A percentile compares a stretch with the other conserved stretches of the same genome.
phyloP scores from a whole-genome alignment of 2,888 invertebrate genomes.

The Metopia argyrocephala region DNA sequence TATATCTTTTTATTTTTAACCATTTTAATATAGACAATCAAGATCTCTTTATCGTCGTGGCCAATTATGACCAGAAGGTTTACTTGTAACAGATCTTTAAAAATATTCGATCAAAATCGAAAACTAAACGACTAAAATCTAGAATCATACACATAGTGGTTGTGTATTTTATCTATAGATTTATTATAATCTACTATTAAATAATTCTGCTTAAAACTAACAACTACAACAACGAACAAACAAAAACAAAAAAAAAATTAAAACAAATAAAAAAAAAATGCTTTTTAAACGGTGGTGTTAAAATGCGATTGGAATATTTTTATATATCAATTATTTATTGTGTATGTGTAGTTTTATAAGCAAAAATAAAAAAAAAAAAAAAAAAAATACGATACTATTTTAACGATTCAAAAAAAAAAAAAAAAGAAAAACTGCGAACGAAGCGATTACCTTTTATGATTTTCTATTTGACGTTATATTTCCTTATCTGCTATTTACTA shows the following conservation, averaged over 20 bases:
- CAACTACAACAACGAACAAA: conserved; percentile 32
- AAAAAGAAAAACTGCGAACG: too few species aligned
- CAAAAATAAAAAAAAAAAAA: conserved; percentile 25
- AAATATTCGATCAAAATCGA: conserved; percentile 59
- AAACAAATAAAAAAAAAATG: conserved; percentile 45
- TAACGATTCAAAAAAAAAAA: conserved; percentile 38
- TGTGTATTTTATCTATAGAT: conserved; percentile 45
- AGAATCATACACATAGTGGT: conserved; percentile 18
- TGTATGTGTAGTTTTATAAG: conserved; percentile 22
- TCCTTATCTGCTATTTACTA: conserved; percentile 24
- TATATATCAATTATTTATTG: conserved; percentile 54
- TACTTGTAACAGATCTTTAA: conserved; percentile 78
- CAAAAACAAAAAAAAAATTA: conserved; percentile 43
- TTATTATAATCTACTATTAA: conserved; percentile 27
- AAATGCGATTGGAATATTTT: conserved; percentile 50
- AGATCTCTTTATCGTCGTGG: conserved; percentile 77
- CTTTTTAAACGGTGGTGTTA: conserved; percentile 65
- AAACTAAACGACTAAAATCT: conserved; percentile 20
- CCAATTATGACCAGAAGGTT: conserved; percentile 77
- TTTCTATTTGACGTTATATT: conserved; percentile 44
- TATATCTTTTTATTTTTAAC: conserved; percentile 52
- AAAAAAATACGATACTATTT: conserved; percentile 48
- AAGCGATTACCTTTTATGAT: conserved; percentile 53
- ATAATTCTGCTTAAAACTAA: conserved; percentile 45
- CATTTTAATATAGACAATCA: conserved; percentile 74